These are phyloP conservation scores for Rhinogobius similis DNA, from an alignment of 2,113 vertebrate species.

Conservation along the genomic window DNA sequence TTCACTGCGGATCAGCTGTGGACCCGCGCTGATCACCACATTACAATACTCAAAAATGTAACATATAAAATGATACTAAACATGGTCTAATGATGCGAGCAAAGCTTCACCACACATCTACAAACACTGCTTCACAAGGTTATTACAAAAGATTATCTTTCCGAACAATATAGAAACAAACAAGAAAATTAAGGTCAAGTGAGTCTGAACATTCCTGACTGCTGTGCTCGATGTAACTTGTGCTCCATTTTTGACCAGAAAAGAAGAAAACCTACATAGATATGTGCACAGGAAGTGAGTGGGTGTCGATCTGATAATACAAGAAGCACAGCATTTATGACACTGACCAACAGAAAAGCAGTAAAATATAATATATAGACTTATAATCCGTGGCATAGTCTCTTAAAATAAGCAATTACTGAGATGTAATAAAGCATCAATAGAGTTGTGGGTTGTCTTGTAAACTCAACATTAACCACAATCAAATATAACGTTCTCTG, in stretches of 20 bases:
- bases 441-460: neutral
- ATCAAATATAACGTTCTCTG: neutral
- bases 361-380: neutral
- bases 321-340: slow-evolving; percentile 13
- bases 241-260: slow-evolving; percentile 5
- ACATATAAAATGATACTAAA: no score
- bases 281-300: slow-evolving; percentile 56
- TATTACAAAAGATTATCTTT: neutral
- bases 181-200: neutral
- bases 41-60: no score
- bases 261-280: neutral
- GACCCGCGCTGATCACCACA: no score
- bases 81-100: no score
- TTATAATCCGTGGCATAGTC: neutral
- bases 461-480: neutral
- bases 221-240: neutral
- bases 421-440: neutral
- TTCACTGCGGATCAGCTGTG: no score
- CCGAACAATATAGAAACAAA: neutral
- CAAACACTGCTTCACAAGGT: no score
- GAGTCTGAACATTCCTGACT: neutral
- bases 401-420: neutral
- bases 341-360: slow-evolving; percentile 5
- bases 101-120: no score
- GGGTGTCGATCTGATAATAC: slow-evolving; percentile 21